phyloP scores from a whole-genome alignment of 2,888 invertebrate species.

The Dyspetes luteomarginatus region DNA sequence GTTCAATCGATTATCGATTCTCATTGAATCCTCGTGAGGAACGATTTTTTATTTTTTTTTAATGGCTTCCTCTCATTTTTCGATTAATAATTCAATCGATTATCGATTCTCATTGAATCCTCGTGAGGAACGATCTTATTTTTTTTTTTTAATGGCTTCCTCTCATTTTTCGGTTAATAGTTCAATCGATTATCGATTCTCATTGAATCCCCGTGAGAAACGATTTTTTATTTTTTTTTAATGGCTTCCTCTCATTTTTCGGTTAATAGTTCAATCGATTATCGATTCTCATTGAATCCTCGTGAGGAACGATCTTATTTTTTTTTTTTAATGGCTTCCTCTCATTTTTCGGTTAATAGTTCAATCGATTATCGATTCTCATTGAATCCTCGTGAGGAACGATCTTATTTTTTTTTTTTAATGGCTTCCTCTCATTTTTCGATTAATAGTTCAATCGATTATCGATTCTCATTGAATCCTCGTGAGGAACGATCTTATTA shows the following conservation, averaged over 20 bases:
- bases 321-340: neutral
- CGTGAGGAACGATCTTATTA: neutral
- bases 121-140: neutral
- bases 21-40: neutral
- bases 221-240: conserved; percentile 24
- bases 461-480: conserved; percentile 4
- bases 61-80: neutral
- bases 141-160: neutral
- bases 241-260: neutral
- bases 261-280: conserved; percentile 21
- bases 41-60: conserved; percentile 22
- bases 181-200: conserved; percentile 24
- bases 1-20: conserved; percentile 21
- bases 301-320: neutral
- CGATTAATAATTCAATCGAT: conserved; percentile 14
- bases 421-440: neutral
- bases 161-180: conserved; percentile 1
- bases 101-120: conserved; percentile 18
- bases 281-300: conserved; percentile 4
- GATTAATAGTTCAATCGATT: conserved; percentile 22
- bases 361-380: conserved; percentile 27
- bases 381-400: neutral
- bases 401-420: conserved; percentile 23
- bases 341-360: neutral
- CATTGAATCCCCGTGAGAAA: neutral